Percentiles rank a stretch among this genome's conserved stretches.
Conservation (phyloP, 2,888 invertebrate species). For the Noctua janthina region DNA sequence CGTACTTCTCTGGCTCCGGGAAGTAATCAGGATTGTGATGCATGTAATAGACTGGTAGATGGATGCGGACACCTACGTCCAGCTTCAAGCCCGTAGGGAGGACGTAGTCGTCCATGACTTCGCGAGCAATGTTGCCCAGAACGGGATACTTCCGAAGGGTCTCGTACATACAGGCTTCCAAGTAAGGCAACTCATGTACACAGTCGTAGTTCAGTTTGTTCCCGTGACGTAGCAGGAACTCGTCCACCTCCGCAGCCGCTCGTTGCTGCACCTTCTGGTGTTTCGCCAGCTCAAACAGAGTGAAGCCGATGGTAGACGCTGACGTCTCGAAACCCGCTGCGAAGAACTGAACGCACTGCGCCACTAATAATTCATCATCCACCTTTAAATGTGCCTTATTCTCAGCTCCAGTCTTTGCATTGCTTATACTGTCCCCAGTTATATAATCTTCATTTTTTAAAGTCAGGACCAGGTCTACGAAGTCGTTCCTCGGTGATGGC, state of each 20-base stretch:
- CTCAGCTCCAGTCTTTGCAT: conserved; percentile 62
- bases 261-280: conserved; percentile 67
- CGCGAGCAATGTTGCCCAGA: conserved; percentile 73
- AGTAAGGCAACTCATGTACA: conserved; percentile 74
- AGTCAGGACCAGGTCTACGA: conserved; percentile 75
- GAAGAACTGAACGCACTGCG: conserved; percentile 88
- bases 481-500: conserved; percentile 74
- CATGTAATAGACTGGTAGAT: conserved; percentile 72
- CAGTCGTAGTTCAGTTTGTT: conserved; percentile 73
- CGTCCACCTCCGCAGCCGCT: conserved; percentile 74
- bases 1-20: conserved; percentile 70
- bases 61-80: conserved; percentile 67
- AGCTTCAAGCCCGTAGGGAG: conserved; percentile 58
- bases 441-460: conserved; percentile 72
- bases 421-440: conserved; percentile 72
- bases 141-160: conserved; percentile 78
- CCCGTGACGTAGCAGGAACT: conserved; percentile 68
- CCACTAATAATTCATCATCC: conserved; percentile 83
- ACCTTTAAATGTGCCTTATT: conserved; percentile 72
- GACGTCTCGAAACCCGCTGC: conserved; percentile 81
- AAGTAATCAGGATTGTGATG: conserved; percentile 72
- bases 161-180: conserved; percentile 78
- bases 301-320: conserved; percentile 71
- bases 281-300: conserved; percentile 77
- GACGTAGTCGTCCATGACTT: conserved; percentile 69